Percentiles rank a stretch among this genome's conserved stretches.
These are phyloP conservation scores for Circaetus gallicus DNA, from an alignment of 2,113 vertebrate genomes.

Conservation along the genomic window DNA sequence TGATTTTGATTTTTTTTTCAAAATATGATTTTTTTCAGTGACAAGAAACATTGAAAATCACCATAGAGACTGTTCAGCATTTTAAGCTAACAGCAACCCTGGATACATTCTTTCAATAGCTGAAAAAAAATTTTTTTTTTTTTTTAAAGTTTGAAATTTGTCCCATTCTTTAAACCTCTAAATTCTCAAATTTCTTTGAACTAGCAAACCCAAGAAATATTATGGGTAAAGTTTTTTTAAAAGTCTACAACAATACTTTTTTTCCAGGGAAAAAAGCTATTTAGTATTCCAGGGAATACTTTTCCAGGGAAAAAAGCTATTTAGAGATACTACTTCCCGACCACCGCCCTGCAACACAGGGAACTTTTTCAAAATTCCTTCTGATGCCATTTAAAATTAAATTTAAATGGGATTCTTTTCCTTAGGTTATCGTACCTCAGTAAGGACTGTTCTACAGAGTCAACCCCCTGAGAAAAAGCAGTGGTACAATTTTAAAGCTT, in stretches of 20 bases:
- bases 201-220: background rate
- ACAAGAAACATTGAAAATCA: background rate
- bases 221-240: background rate
- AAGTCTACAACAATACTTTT: background rate
- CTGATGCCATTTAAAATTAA: background rate
- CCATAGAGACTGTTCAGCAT: background rate
- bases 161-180: background rate
- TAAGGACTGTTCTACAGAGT: background rate
- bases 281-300: background rate
- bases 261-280: background rate
- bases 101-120: background rate
- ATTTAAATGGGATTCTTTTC: background rate
- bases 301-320: background rate
- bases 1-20: background rate
- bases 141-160: background rate
- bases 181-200: background rate
- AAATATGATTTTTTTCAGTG: background rate
- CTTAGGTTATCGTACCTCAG: background rate
- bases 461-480: background rate
- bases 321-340: background rate
- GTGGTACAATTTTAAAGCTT: background rate
- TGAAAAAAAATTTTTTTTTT: background rate
- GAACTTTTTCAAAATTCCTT: background rate
- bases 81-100: background rate
- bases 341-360: background rate